Evolutionary conservation across 2,797 vertebrate genomes (phyloP), one percentile per base, ranked within the genome.

Genomic region (Xiphorhynchus erythropygius): DNA sequence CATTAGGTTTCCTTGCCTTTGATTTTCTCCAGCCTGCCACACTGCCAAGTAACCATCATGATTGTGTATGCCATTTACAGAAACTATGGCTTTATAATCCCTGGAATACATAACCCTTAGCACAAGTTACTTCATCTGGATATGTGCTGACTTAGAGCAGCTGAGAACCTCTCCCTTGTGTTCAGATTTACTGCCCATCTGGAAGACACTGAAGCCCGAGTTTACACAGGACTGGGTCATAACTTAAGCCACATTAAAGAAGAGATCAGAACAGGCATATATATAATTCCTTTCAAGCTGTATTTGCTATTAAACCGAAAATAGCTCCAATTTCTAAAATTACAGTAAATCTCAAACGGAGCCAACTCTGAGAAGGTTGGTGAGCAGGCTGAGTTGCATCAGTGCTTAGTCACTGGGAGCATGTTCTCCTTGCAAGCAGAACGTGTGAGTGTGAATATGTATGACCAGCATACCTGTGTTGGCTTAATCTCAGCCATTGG

Each of bases 221-320:
- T 47, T 93, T 94, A 71, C 85, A 52, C 83, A 89, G 55, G 41
- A 65, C 30, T 69, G 24, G 23, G 13, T 71, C 8, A 1, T 93
- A 93, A 94, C 41, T 81, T 92, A 47, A 94, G 82, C 93, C 93
- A 95, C 89, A 97, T 87, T 96, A 96, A 96, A 96, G 92, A 90
- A 90, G 39, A 89, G 59, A 91, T 81, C 57, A 77, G 53, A 94
- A 71, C 39, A 90, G 57, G 17, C 75, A 30, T 77, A 91, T 89
- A 74, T 62, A 83, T 57, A 92, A 92, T 71, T 91, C 52, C 57
- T 94, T 96, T 95, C 87, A 89, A 90, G 68, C 15, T 44, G 28
- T 47, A 57, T 87, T 84, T 89, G 32, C 27, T 63, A 46, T 93
- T 82, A 84, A 93, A 84, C 71, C 41, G 57, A 39, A 90, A 92